Conservation (phyloP, 1,140 invertebrate genomes). For the Drosophila mayri region DNA sequence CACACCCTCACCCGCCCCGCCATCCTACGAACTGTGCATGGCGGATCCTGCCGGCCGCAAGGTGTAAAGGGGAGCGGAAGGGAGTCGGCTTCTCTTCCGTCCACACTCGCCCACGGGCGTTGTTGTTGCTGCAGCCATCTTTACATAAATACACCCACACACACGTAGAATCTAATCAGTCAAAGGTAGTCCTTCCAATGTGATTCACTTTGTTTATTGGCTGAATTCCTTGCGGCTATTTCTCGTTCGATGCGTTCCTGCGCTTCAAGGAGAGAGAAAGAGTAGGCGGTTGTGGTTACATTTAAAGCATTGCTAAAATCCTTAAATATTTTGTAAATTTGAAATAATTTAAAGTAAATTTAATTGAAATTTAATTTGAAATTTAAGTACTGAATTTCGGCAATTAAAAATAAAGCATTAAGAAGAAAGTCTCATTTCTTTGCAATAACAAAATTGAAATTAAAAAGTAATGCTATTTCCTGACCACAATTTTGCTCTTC, state of each 20-base stretch:
- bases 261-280: constrained; percentile 16
- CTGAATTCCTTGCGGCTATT: constrained; percentile 19
- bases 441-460: neutral
- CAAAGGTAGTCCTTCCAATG: constrained; percentile 29
- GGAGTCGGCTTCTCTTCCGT: neutral
- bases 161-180: constrained; percentile 25
- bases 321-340: neutral
- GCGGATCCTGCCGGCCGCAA: constrained; percentile 18
- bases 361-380: neutral
- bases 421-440: no score
- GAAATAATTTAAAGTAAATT: neutral
- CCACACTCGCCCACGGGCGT: constrained; percentile 4
- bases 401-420: no score
- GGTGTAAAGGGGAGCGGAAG: constrained; percentile 19
- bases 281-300: constrained; percentile 2
- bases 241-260: constrained; percentile 13
- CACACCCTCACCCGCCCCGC: constrained; percentile 16
- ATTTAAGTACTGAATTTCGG: neutral
- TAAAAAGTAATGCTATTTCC: neutral
- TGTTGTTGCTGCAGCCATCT: constrained; percentile 31
- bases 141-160: constrained; percentile 11
- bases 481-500: constrained; percentile 7
- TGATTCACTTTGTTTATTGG: constrained; percentile 16
- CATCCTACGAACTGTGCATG: constrained; percentile 37
- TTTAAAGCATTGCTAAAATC: neutral